Percentiles rank a stretch among this genome's conserved stretches.
Conservation (phyloP, 2,797 vertebrate species). For the Microctenopoma lineatum region DNA sequence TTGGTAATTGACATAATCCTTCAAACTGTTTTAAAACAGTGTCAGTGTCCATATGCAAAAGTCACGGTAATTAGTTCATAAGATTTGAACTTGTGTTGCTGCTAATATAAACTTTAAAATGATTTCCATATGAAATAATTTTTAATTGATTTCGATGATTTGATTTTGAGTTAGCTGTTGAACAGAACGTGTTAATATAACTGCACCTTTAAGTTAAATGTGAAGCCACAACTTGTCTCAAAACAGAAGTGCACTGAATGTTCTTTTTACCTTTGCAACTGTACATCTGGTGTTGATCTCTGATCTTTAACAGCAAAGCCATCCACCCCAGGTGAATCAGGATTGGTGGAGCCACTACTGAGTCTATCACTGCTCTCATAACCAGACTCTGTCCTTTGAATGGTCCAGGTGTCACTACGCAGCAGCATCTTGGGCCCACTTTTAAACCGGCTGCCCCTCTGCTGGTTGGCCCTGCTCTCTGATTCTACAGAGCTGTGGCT, state of each 20-base stretch:
- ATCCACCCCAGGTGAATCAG: constrained; percentile 89
- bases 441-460: constrained; percentile 75
- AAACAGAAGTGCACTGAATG: neutral
- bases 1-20: neutral
- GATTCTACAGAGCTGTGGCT: constrained; percentile 91
- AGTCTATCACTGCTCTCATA: constrained; percentile 95
- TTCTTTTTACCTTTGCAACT: constrained; percentile 84
- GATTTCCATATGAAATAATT: neutral
- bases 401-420: constrained; percentile 89
- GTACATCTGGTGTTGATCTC: constrained; percentile 76
- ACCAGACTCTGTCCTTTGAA: constrained; percentile 94
- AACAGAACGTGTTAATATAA: neutral
- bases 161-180: neutral
- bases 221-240: neutral
- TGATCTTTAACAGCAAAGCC: constrained; percentile 79
- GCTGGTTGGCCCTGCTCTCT: constrained; percentile 79
- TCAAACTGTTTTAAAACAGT: neutral
- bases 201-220: neutral
- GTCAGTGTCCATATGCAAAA: neutral
- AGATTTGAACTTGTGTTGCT: neutral
- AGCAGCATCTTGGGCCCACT: constrained; percentile 83
- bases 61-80: neutral
- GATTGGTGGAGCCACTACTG: constrained; percentile 92
- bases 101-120: neutral
- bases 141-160: neutral